Evolutionary conservation across 2,113 vertebrate species (phyloP).

Genomic region (Suncus etruscus): DNA sequence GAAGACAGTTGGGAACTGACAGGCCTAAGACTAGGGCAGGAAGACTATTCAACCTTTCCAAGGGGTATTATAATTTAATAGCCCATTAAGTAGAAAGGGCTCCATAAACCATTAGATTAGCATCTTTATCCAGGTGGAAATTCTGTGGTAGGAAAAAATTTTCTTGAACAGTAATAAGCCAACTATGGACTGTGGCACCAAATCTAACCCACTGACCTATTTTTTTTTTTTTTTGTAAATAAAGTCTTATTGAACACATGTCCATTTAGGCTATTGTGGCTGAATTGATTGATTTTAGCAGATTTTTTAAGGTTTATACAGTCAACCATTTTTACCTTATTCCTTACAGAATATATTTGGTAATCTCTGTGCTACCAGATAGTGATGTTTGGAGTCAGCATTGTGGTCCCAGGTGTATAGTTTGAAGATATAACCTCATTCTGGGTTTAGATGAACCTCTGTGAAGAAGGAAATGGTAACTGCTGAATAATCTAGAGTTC

Average conservation of each 20-base stretch:
- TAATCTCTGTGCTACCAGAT: background rate
- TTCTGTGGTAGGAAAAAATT: background rate
- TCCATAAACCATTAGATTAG: background rate
- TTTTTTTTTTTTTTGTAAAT: constrained; percentile 58
- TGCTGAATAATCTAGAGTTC: background rate
- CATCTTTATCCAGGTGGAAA: background rate
- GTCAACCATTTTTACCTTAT: background rate
- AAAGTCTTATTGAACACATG: background rate
- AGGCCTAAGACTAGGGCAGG: background rate
- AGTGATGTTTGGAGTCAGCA: background rate
- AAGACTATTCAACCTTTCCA: background rate
- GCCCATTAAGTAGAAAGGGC: background rate
- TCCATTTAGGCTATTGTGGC: background rate
- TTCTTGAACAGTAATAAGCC: background rate
- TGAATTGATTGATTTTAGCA: background rate
- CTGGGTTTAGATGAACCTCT: background rate
- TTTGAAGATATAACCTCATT: constrained; percentile 1
- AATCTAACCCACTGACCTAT: background rate
- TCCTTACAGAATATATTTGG: constrained; percentile 6
- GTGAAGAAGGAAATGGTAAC: background rate
- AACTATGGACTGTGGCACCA: background rate
- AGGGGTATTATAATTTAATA: background rate
- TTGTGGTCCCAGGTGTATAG: background rate
- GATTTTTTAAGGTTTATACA: background rate
- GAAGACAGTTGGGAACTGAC: background rate